These are phyloP conservation scores for Stenurella melanura DNA, from an alignment of 2,888 invertebrate species.

Conservation along the genomic window DNA sequence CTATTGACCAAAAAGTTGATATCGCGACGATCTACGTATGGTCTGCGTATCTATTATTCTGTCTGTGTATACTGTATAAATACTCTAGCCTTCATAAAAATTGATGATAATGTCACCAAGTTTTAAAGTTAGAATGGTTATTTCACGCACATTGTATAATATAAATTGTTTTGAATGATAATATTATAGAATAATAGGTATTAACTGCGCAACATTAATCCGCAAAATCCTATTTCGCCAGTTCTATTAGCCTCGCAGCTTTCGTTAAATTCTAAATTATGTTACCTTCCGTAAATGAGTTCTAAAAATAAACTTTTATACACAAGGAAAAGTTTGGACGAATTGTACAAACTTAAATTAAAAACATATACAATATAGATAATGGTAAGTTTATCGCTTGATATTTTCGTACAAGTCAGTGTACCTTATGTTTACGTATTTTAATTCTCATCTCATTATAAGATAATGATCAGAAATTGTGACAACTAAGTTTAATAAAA, in stretches of 20 bases:
- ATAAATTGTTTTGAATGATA: too few relatives aligned
- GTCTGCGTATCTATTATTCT: too few relatives aligned
- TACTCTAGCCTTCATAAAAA: too few relatives aligned
- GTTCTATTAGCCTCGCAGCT: conserved; percentile 2
- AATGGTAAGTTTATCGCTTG: conserved; percentile 5
- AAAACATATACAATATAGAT: conserved; percentile 7
- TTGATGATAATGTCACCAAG: too few relatives aligned
- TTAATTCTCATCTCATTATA: too few relatives aligned
- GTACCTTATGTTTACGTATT: not conserved
- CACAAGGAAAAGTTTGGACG: not conserved
- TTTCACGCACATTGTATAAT: too few relatives aligned
- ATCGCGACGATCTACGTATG: too few relatives aligned
- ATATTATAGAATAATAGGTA: not conserved
- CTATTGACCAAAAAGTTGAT: too few relatives aligned
- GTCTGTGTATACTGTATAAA: too few relatives aligned
- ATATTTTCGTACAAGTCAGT: not conserved
- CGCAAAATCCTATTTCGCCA: not conserved
- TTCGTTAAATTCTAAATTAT: not conserved
- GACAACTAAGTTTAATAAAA: too few relatives aligned
- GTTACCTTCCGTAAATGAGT: conserved; percentile 4
- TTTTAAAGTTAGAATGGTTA: not conserved
- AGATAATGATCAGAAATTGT: too few relatives aligned
- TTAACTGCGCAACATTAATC: not conserved
- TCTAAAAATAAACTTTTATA: conserved; percentile 12
- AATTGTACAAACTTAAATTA: conserved; percentile 8